These are phyloP conservation scores for Ophraella communa DNA, from an alignment of 2,888 invertebrate species.

Conservation along the genomic window DNA sequence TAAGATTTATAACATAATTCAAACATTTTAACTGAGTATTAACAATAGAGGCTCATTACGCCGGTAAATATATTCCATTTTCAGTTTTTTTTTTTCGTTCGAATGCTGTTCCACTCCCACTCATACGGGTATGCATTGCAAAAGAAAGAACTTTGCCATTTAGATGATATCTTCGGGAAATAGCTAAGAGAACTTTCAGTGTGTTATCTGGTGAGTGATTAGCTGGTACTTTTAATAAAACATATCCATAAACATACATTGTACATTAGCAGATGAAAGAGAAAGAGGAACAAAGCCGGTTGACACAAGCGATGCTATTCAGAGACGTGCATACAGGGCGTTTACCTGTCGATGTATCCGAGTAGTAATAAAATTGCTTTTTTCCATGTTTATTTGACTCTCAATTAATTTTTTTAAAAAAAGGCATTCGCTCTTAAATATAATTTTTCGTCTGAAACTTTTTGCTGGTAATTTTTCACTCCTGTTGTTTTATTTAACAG, in stretches of 20 bases:
- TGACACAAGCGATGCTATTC: slow-evolving; percentile 25
- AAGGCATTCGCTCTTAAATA: too few species aligned
- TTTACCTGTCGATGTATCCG: not conserved
- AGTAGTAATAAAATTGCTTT: too few species aligned
- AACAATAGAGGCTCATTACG: too few species aligned
- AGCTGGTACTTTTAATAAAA: slow-evolving; percentile 49
- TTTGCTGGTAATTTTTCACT: too few species aligned
- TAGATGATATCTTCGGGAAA: slow-evolving; percentile 39
- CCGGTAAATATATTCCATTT: not conserved
- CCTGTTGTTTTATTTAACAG: too few species aligned
- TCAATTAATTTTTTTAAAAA: too few species aligned
- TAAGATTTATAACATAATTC: too few species aligned
- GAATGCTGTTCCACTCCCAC: not conserved
- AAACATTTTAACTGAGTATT: too few species aligned
- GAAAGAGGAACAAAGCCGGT: slow-evolving; percentile 35
- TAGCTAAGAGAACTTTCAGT: slow-evolving; percentile 37
- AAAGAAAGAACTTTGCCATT: slow-evolving; percentile 23
- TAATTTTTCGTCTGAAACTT: too few species aligned
- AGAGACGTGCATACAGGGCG: not conserved
- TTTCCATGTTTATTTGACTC: too few species aligned
- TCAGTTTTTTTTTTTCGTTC: not conserved
- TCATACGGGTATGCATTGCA: slow-evolving; percentile 1
- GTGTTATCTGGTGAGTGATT: slow-evolving; percentile 44
- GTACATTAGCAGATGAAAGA: slow-evolving; percentile 45
- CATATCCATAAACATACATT: slow-evolving; percentile 52